Percentiles rank a stretch among this genome's conserved stretches.
These are phyloP conservation scores for Halcyon chelicuti DNA, from an alignment of 2,797 vertebrate genomes.

Conservation along the genomic window DNA sequence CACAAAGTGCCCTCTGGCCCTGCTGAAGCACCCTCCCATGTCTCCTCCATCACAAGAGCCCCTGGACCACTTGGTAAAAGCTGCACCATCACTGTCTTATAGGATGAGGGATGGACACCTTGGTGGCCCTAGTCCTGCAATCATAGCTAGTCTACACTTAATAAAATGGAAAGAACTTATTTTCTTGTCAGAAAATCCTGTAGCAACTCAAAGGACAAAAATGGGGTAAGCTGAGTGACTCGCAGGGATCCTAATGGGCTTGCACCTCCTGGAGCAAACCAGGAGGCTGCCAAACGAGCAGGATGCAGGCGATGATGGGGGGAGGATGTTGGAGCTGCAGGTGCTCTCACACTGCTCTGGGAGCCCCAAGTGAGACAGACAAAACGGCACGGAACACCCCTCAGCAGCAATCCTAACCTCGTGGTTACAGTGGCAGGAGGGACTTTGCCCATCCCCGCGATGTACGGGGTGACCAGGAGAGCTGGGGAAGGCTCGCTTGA, in stretches of 20 bases:
- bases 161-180: not conserved
- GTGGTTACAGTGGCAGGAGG: not conserved
- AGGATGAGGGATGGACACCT: not conserved
- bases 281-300: not conserved
- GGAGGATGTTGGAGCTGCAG: not conserved
- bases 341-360: not conserved
- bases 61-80: not conserved
- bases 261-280: not conserved
- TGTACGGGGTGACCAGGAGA: not conserved
- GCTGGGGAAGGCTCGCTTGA: not conserved
- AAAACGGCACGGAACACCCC: not conserved
- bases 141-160: not conserved
- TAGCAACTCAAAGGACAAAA: not conserved
- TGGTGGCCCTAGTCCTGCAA: not conserved
- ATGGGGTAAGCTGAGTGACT: not conserved
- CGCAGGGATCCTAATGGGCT: not conserved
- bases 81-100: not conserved
- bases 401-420: not conserved
- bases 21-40: not conserved
- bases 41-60: not conserved
- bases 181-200: not conserved
- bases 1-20: fast-evolving
- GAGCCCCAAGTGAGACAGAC: not conserved
- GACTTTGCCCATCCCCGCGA: fast-evolving
- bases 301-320: fast-evolving